Conservation (phyloP, 2,797 vertebrate genomes). For the Heliangelus exortis region DNA sequence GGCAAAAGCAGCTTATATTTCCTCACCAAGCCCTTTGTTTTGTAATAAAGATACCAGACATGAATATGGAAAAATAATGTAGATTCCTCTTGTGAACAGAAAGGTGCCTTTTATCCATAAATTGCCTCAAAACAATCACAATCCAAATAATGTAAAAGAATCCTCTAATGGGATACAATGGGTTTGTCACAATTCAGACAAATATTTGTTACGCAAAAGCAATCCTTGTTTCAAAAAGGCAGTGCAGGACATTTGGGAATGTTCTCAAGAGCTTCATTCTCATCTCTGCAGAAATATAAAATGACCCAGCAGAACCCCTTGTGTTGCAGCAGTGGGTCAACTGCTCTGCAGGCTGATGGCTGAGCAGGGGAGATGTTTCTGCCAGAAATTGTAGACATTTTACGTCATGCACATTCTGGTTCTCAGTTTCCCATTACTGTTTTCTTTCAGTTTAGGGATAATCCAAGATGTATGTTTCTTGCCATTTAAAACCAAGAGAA, state of each 20-base stretch:
- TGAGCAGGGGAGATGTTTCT: not conserved
- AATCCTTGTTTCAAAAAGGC: constrained; percentile 5
- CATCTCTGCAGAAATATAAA: not conserved
- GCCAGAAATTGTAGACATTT: constrained; percentile 41
- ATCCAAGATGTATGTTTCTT: constrained; percentile 29
- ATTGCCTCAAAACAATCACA: not conserved
- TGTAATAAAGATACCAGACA: not conserved
- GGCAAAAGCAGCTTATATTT: not conserved
- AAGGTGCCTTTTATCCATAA: not conserved
- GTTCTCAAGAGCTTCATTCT: not conserved
- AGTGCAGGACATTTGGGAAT: not conserved
- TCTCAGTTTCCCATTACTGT: constrained; percentile 45
- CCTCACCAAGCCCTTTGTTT: not conserved
- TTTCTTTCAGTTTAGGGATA: constrained; percentile 63
- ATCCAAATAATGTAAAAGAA: not conserved
- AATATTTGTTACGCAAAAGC: constrained; percentile 39
- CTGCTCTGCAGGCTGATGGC: not conserved
- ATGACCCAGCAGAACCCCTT: not conserved
- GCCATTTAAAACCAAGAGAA: constrained; percentile 60
- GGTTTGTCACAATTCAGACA: constrained; percentile 30
- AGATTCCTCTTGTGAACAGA: not conserved
- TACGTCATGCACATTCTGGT: constrained; percentile 13
- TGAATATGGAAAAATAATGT: not conserved
- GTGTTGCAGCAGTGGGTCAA: not conserved
- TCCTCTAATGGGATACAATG: not conserved